Conservation (phyloP, 2,113 vertebrate genomes). For the Varanus salvator region DNA sequence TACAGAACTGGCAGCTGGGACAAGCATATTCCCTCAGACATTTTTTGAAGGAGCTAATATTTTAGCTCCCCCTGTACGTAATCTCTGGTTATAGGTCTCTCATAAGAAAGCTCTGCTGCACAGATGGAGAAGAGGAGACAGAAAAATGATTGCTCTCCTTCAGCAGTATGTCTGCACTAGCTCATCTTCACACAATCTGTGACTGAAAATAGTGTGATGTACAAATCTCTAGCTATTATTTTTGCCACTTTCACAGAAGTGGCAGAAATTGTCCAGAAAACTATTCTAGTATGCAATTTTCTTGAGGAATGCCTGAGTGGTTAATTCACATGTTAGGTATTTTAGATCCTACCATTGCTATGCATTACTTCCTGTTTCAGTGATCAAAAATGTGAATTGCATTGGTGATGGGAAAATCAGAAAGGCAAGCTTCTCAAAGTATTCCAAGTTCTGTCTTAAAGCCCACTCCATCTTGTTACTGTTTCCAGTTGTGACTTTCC, state of each 20-base stretch:
- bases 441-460: no score
- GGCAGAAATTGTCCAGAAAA: not conserved
- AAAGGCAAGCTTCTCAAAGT: no score
- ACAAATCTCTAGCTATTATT: not conserved
- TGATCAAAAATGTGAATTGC: not conserved
- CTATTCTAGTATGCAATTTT: not conserved
- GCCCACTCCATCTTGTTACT: no score
- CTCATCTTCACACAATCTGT: not conserved
- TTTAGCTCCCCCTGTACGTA: not conserved
- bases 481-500: no score
- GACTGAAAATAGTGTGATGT: not conserved
- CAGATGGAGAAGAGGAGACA: not conserved
- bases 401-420: no score
- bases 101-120: not conserved
- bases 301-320: not conserved
- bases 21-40: not conserved
- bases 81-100: not conserved
- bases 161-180: not conserved
- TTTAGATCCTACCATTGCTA: not conserved
- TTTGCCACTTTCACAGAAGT: not conserved
- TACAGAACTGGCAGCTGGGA: not conserved
- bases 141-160: not conserved
- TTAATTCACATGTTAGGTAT: not conserved
- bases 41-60: slow-evolving; percentile 7
- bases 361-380: not conserved